A percentile compares a stretch with the other conserved stretches of the same genome.
These are phyloP conservation scores for Oreocharis arfaki DNA, from an alignment of 2,113 vertebrate genomes.

Conservation along the genomic window DNA sequence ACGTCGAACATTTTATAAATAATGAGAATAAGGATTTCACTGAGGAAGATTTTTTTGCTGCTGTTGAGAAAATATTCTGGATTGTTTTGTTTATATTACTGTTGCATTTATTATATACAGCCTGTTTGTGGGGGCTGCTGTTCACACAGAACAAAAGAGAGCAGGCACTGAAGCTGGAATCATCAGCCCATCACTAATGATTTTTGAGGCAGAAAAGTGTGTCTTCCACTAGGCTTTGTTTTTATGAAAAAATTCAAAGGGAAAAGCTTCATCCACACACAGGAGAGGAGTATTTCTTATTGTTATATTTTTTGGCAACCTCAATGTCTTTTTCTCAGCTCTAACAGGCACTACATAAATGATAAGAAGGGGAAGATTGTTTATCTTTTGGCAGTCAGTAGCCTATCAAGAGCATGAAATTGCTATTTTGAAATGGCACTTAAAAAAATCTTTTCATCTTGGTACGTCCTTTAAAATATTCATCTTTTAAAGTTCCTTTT, in stretches of 20 bases:
- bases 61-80: not conserved
- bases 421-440: not conserved
- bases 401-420: constrained; percentile 15
- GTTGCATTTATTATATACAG: not conserved
- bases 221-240: not conserved
- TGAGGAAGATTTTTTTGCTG: not conserved
- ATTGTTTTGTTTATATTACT: not conserved
- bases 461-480: not conserved
- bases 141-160: fast-evolving
- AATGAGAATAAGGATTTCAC: not conserved
- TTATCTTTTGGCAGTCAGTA: not conserved
- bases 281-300: not conserved
- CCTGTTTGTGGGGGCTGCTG: not conserved
- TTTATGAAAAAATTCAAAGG: not conserved
- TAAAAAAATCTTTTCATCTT: not conserved
- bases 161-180: not conserved
- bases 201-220: not conserved
- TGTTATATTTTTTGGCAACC: not conserved
- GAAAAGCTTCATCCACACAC: not conserved
- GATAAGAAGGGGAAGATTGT: not conserved
- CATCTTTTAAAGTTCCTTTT: not conserved
- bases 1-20: not conserved
- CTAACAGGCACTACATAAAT: not conserved
- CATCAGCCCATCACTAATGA: not conserved
- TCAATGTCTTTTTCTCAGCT: not conserved